Base-by-base conservation (phyloP, 2,113 vertebrate genomes). In the Leptodactylus fuscus region DNA sequence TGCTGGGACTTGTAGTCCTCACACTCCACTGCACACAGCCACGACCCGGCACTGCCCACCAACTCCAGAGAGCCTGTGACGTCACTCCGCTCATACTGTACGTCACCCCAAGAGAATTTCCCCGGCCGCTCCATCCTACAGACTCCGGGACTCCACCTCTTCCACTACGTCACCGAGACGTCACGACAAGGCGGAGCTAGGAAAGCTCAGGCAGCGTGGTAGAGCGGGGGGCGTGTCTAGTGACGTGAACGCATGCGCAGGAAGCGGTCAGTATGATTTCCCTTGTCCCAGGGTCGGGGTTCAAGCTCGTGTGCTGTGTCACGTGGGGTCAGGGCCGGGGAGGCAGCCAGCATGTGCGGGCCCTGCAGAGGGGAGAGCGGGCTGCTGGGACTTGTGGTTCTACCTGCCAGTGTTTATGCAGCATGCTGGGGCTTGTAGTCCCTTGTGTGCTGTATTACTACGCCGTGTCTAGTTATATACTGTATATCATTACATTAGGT, bases 201-300 rank as follows among this genome's bases (percentile, higher is more conserved):
- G 3, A 75, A 6, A 4, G 22, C 0, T 3, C 12, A 22, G 13
- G 7, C 41, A 27, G 71, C n/a, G 10, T 18, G 13, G n/a, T 8
- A 4, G 44, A 3, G 71, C 13, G 9, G 34, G 71, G 46, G 44
- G 73, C 46, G 44, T 27, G 44, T 3, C 73, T 20, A 4, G 9
- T 29, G 73, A 8, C 24, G 44, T 29, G n/a, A 0, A 34, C 73
- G 73, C 73, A 76, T 76, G 73, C 73, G 73, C 73, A 51, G 73
- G 44, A 16, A 76, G 46, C 44, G 73, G 24, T 32, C 73, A 73
- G 70, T 73, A 24, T 0, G 10, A 5, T 49, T 44, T 36, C 41
- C 5, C 6, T 49, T 24, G 12, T 20, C 12, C 7, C 38, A 3
- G n/a, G 3, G 10, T 4, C 9, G 12, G 34, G 38, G 65, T 36